phyloP scores from a whole-genome alignment of 92 coral and sea anemone species.

The Siderastrea radians region DNA sequence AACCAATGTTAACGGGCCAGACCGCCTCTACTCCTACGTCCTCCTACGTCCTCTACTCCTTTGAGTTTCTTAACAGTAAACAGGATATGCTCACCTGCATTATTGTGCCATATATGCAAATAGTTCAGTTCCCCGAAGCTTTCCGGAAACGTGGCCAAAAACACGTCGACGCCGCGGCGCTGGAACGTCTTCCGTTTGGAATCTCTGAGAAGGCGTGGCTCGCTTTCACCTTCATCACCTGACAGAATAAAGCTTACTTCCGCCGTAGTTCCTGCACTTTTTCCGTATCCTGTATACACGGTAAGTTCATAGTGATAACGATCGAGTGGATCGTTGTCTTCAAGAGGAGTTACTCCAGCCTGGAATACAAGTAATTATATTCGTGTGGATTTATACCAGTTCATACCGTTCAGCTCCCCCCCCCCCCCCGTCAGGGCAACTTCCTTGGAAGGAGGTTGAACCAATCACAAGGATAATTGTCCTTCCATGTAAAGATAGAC shows the following conservation, averaged over 20 bases:
- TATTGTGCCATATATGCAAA: slow-evolving; percentile 96
- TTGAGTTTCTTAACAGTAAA: background rate
- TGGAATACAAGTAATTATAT: background rate
- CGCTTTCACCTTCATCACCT: slow-evolving; percentile 90
- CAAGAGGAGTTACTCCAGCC: slow-evolving; percentile 94
- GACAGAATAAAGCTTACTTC: slow-evolving; percentile 83
- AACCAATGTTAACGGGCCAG: too few species aligned
- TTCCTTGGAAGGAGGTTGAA: too few species aligned
- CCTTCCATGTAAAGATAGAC: too few species aligned
- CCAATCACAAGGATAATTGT: too few species aligned
- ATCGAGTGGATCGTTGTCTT: slow-evolving; percentile 88
- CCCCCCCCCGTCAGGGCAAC: too few species aligned
- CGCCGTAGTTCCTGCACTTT: slow-evolving; percentile 87
- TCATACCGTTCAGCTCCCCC: too few species aligned
- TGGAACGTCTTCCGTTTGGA: slow-evolving; percentile 94
- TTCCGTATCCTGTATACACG: slow-evolving; percentile 90
- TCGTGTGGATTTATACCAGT: too few species aligned
- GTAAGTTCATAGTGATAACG: slow-evolving; percentile 88
- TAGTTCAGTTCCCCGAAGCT: slow-evolving; percentile 87
- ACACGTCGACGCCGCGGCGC: slow-evolving; percentile 88
- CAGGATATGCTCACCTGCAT: slow-evolving; percentile 59
- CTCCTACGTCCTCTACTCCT: too few species aligned
- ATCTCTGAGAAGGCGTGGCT: slow-evolving; percentile 87
- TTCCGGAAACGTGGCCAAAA: slow-evolving; percentile 91
- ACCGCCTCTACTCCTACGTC: background rate